Base-by-base conservation (phyloP, 2,888 invertebrate genomes). In the Cyclophora punctaria region DNA sequence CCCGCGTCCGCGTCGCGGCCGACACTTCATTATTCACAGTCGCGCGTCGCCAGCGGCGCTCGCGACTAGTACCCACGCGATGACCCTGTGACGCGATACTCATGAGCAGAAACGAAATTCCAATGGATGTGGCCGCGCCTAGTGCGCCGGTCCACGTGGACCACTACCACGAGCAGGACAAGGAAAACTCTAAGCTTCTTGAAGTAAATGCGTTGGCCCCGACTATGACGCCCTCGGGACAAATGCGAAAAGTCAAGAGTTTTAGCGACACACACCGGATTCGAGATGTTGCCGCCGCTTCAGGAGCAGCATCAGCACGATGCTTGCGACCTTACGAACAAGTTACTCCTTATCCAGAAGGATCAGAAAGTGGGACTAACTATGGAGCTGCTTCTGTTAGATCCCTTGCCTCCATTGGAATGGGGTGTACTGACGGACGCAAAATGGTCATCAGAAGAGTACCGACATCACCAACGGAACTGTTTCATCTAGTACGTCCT, bases 351-450 rank as follows among this genome's bases (percentile, higher is more conserved):
- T 80, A 80, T 66, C 88, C 89, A 40, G 89, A 92, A 55, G 91
- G 91, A 67, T 89, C 91, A 50, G 94, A 94, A 60, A 88, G 86
- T 57, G 90, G 90, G 59, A 83, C 85, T 44, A 91, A 90, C 66
- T 94, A 94, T 84, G 80, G 79, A 56, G 93, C 92, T 46, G 92
- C 92, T 40, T 95, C 95, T 40, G 91, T 95, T 58, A 90, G 94
- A 58, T 95, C 95, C 46, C 90, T 95, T 66, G 94, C 95, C 51
- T 95, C 95, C 48, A 95, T 96, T 63, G 95, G 95, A 48, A 93
- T 96, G 92, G 96, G 96, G 40, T 96, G 95, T 57, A 96, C 96
- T 44, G 96, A 96, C 82, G 96, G 96, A 46, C 91, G 93, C 66
- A 94, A 94, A 86, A 91, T 96, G 90, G 95, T 95, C 66, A 94